Base-by-base conservation (phyloP, 1,140 invertebrate species). In the Ephestia elutella region DNA sequence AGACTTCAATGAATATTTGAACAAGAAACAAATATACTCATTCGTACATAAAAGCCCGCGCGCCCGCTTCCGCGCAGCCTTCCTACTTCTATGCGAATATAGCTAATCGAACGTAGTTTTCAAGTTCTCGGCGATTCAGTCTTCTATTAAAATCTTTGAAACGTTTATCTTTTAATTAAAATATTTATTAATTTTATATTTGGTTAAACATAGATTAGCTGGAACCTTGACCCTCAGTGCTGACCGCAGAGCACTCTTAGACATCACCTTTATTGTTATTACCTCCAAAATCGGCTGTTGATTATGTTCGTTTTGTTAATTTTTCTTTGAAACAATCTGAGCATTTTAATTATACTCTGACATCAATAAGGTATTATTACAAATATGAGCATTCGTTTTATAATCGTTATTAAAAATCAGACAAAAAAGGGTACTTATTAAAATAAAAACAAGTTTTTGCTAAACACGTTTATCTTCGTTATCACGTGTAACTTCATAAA, bases 191-290 rank as follows among this genome's bases (percentile, higher is more conserved):
- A 28, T 28, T 28, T 28, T 28, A 5, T 28, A 5, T 3, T 28
- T 5, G 8, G 25, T 32, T 32, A 32, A 10, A 32, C 4, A 32
- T 32, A 32, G 1, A 32, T n/a, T 3, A 15, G 38, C 38, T 4
- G 38, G 13, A 1, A 15, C 38, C 13, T 44, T 44, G 38, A 44
- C 38, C 38, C 38, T 44, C 13, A n/a, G 10, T 15, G n/a, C 10
- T 55, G 19, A 54, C 25, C 21, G 0, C 25, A 17, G n/a, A 17
- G 21, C 13, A 54, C 30, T 54, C 38, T 44, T 54, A 15, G 28
- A 17, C 51, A 54, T 15, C 13, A 54, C 0, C 1, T 30, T 55
- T 56, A 48, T 28, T 25, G 11, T 21, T 56, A 56, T 44, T 44
- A 8, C 38, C 13, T 17, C 38, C 38, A 44, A 44, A 44, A 5